These are phyloP conservation scores for Tolmerus cingulatus DNA, from an alignment of 2,888 invertebrate species.

Conservation along the genomic window DNA sequence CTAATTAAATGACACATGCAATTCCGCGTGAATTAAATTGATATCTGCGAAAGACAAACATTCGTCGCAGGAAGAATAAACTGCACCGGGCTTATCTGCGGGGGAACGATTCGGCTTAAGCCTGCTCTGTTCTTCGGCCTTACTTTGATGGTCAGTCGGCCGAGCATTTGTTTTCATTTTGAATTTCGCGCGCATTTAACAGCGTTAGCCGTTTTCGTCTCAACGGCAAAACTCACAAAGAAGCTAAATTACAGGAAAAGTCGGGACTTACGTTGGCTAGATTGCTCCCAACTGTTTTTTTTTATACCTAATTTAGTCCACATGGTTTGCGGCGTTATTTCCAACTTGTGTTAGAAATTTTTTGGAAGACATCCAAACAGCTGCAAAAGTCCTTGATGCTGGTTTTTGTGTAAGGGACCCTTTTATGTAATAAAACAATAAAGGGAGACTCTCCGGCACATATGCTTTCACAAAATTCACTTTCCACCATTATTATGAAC, in stretches of 20 bases:
- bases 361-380: constrained; percentile 19
- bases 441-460: neutral
- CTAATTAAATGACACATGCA: neutral
- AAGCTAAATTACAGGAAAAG: neutral
- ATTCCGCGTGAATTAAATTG: neutral
- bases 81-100: neutral
- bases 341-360: constrained; percentile 3
- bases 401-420: neutral
- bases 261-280: neutral
- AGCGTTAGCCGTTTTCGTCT: neutral
- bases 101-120: neutral
- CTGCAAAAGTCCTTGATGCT: neutral
- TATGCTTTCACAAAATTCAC: constrained; percentile 22
- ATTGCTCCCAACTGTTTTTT: neutral
- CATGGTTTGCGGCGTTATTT: neutral
- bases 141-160: neutral
- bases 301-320: neutral
- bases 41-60: neutral
- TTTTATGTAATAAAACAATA: neutral
- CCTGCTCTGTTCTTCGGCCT: neutral
- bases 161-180: neutral
- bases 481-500: constrained; percentile 15
- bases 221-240: neutral
- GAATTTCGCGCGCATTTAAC: neutral
- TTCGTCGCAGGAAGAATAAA: neutral